Base-by-base conservation (phyloP, 2,888 invertebrate genomes). In the Philhelius pedissequus region DNA sequence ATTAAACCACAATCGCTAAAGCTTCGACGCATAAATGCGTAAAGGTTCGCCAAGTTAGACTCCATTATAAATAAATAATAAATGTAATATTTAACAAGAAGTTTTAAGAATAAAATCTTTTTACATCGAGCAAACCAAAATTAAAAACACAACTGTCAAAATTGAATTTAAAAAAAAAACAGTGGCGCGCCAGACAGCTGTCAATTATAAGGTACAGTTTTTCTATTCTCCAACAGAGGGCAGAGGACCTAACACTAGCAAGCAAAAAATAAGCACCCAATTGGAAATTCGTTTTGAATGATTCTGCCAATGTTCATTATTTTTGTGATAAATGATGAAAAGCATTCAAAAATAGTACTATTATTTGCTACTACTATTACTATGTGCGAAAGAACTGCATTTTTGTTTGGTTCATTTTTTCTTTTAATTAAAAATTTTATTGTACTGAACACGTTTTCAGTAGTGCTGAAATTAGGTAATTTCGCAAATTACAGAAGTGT, bases 1-100 rank as follows among this genome's bases (percentile, higher is more conserved):
- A 75, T 22, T 15, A 86, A 58, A 45, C 81, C 81, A 20, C 43
- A 69, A 25, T 87, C 71, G 3, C 4, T 8, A 43, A 70, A 76
- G 1, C 54, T 79, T 1, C 76, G 54, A 11, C 88, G 88, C 71
- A 89, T 79, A 32, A 90, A 87, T 0, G 90, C 90, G 56, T 90
- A 91, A 20, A 90, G 75, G 87, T 91, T 90, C 5, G 90, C 90
- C 20, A 90, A 87, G 87, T 89, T 90, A 1, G 87, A 82, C 32
- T 87, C 86, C 89, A 90, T 90, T 40, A 13, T 18, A 4, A 35
- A 35, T 38, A 52, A 54, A 45, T 30, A 48, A 32, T 18, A 38
- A 27, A 20, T 22, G 13, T 40, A 0, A 52, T n/a, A 18, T 25
- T 38, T 45, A 4, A 3, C 40, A 3, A 2, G 25, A 35, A 48